Conservation (phyloP, 2,888 invertebrate species). For the Platypus cylindrus region DNA sequence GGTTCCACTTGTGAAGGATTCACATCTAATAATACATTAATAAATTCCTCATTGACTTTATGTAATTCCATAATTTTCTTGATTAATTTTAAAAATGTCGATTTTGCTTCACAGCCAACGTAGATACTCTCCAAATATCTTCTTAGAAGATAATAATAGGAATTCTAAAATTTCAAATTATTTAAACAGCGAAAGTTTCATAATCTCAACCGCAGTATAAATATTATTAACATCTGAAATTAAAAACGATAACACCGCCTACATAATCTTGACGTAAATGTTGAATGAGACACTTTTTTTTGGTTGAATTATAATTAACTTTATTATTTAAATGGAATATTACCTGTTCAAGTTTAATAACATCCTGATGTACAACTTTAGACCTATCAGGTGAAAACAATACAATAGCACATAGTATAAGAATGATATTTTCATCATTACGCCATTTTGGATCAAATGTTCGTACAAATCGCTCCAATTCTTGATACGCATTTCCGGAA, state of each 20-base stretch:
- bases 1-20: conserved; percentile 88
- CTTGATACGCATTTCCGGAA: conserved; percentile 78
- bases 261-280: background rate
- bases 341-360: conserved; percentile 76
- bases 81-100: conserved; percentile 75
- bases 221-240: background rate
- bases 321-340: conserved; percentile 4
- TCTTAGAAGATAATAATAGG: conserved; percentile 77
- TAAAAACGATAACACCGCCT: too few relatives aligned
- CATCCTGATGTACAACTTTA: conserved; percentile 70
- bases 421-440: conserved; percentile 77
- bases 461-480: conserved; percentile 72
- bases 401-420: conserved; percentile 81
- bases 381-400: conserved; percentile 77
- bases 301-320: background rate
- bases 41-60: conserved; percentile 80
- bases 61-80: conserved; percentile 85
- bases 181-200: too few relatives aligned
- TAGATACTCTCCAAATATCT: conserved; percentile 74
- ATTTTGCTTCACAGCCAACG: conserved; percentile 76
- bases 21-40: conserved; percentile 82
- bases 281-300: background rate
- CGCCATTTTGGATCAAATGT: conserved; percentile 80
- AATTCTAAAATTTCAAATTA: conserved; percentile 48
- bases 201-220: too few relatives aligned